Evolutionary conservation across 2,113 vertebrate species (phyloP), one percentile per base, ranked within the genome.

Genomic region (Carettochelys insculpta): DNA sequence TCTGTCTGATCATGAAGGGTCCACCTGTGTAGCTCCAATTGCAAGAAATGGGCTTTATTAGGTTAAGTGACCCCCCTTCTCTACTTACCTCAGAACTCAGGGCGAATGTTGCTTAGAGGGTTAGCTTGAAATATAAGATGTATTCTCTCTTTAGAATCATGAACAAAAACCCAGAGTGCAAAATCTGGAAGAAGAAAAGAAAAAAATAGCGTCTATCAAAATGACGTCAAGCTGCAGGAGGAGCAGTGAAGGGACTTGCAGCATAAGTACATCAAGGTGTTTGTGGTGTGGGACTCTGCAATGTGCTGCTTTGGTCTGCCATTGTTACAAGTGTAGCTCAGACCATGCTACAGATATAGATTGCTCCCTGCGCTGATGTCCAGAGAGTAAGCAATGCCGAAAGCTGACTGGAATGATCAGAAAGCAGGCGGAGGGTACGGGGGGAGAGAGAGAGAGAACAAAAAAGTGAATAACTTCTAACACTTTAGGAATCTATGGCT

Each of bases 401-500:
- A 90, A 89, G n/a, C 8, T 13, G 4, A 43, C 2, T 38, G 81
- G 53, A 89, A 52, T 4, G 56, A 3, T 73, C 68, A 87, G 47
- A 73, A 85, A 10, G 11, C 43, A 80, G 54, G 48, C 2, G n/a
- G n/a, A n/a, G n/a, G n/a, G n/a, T n/a, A n/a, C n/a, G 25, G 43
- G 47, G 86, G 7, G 13, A 45, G 47, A 88, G 7, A 17, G 45
- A 83, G 14, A 9, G 19, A n/a, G 34, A n/a, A 8, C 17, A 65
- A 7, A 65, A 65, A 94, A 93, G n/a, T 2, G 24, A 86, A 80
- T n/a, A 27, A 29, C 48, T 85, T 41, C 58, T 48, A 65, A 78
- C 91, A 90, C 6, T 77, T 43, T 93, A 80, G 58, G 27, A n/a
- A 94, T 47, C 5, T 76, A 45, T 17, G 45, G n/a, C n/a, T n/a